Base-by-base conservation (phyloP, 2,113 vertebrate species). In the Dromas ardeola region DNA sequence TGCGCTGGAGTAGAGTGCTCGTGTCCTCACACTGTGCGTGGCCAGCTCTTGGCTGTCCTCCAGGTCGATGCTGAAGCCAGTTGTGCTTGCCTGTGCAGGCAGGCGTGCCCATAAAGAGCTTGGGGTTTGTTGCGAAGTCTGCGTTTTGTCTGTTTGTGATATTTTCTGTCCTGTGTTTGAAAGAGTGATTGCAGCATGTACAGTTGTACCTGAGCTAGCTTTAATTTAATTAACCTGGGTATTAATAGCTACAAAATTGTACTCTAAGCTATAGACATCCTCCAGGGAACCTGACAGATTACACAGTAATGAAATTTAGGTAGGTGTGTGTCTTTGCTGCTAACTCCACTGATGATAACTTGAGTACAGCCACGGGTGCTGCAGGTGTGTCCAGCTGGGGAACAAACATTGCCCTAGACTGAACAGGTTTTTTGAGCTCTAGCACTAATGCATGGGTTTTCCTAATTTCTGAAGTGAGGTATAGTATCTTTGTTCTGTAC, bases 1-100 rank as follows among this genome's bases (percentile, higher is more conserved):
- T 11, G 12, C 1, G 8, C 13, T 43, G 6, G 1, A 15, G 23
- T 4, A 6, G 20, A 18, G 21, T 1, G 5, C 38, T 70, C 1
- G 0, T 70, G 30, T 81, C 38, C 42, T 58, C 32, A 29, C 9
- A 2, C 5, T 7, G 16, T 5, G 22, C 2, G 0, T 7, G 40
- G 17, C 61, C 42, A 55, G n/a, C 19, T 63, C 34, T 82, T 90
- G 79, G 38, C 43, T 72, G 32, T 67, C 32, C 26, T 88, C 58
- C 82, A 90, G 47, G 16, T 45, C 0, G 0, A 20, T 34, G 4
- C 29, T 82, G 66, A 94, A 88, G 61, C 74, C 29, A 27, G 19
- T 26, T 76, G 47, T 62, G 19, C 56, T 66, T 85, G 47, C 70
- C 26, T 79, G 25, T 72, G 56, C 11, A 72, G 40, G 26, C 19